These are phyloP conservation scores for Dolomedes plantarius DNA, from an alignment of 2,888 invertebrate species.

Conservation along the genomic window DNA sequence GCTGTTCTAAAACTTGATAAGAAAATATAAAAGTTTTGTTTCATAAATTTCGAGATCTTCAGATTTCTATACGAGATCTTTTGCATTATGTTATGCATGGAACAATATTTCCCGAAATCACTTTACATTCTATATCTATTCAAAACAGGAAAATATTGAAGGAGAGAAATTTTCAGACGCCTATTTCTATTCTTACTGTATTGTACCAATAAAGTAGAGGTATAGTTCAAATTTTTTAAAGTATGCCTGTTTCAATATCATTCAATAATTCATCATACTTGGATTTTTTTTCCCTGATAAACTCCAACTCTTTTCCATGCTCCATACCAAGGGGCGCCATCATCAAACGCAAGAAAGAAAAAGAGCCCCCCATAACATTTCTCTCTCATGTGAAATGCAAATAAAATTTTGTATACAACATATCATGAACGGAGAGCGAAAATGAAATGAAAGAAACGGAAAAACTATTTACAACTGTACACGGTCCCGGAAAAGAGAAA, in stretches of 20 bases:
- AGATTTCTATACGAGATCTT: no score
- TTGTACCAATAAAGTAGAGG: not conserved
- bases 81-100: no score
- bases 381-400: slow-evolving; percentile 60
- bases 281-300: slow-evolving; percentile 58
- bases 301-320: slow-evolving; percentile 17
- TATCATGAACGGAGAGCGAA: slow-evolving; percentile 50
- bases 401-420: slow-evolving; percentile 61
- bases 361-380: slow-evolving; percentile 58
- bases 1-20: no score
- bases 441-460: slow-evolving; percentile 40
- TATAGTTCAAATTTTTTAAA: not conserved
- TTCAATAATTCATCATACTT: not conserved
- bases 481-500: slow-evolving; percentile 18
- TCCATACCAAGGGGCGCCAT: not conserved
- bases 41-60: no score
- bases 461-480: slow-evolving; percentile 37
- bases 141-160: no score
- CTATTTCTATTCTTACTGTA: no score
- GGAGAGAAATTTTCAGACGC: no score
- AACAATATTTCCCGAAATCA: no score
- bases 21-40: no score
- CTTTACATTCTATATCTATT: no score
- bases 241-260: not conserved
- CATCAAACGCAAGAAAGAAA: not conserved